These are phyloP conservation scores for Trichomalopsis sarcophagae DNA, from an alignment of 1,140 invertebrate genomes.

Conservation along the genomic window DNA sequence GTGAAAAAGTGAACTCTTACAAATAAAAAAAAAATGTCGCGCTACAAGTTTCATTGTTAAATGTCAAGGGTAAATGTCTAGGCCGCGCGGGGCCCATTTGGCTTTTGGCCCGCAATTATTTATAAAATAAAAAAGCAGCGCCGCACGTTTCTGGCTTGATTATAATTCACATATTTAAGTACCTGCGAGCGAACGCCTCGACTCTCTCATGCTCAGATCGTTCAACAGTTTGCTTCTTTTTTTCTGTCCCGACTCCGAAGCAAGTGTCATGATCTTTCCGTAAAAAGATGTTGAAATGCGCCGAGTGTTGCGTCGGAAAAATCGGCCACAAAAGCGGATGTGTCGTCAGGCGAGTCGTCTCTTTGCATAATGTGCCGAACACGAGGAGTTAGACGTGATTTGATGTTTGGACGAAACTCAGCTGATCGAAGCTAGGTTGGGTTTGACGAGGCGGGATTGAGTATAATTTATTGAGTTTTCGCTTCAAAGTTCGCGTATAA, in stretches of 20 bases:
- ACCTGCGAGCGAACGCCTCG: neutral
- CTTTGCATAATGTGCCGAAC: neutral
- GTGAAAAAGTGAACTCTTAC: neutral
- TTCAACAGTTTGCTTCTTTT: neutral
- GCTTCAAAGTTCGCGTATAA: neutral
- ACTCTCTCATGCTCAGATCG: neutral
- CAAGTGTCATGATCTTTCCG: neutral
- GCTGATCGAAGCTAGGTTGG: neutral
- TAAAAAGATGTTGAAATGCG: neutral
- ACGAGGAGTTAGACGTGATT: neutral
- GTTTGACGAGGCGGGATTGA: neutral
- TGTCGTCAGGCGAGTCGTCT: neutral
- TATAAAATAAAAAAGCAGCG: conserved; percentile 63
- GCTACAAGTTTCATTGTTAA: conserved; percentile 53
- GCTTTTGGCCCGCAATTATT: conserved; percentile 61
- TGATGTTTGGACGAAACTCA: neutral
- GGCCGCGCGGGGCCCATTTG: conserved; percentile 58
- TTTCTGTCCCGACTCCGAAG: neutral
- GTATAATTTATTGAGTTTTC: neutral
- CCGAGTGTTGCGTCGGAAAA: neutral
- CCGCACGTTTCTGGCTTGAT: neutral
- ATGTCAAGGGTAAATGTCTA: conserved; percentile 68
- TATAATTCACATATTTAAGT: neutral
- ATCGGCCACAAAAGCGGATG: conserved; percentile 12
- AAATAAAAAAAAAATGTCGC: neutral